A percentile compares a stretch with the other conserved stretches of the same genome.
Conservation (phyloP, 2,113 vertebrate species). For the Myrmecobius fasciatus region DNA sequence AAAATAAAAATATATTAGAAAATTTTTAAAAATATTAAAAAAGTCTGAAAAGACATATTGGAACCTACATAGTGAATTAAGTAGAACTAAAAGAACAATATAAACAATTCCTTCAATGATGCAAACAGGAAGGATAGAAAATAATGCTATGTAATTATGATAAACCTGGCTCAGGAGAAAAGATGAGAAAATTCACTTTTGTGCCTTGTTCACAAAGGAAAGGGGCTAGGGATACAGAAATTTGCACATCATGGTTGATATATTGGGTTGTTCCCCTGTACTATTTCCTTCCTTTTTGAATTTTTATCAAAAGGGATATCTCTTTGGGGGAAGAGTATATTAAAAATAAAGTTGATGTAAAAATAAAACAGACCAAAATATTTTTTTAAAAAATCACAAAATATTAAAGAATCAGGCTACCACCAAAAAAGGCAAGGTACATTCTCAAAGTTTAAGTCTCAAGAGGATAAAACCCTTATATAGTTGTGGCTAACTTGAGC, state of each 20-base stretch:
- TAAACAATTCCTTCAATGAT: neutral
- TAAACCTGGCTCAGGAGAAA: neutral
- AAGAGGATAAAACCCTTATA: neutral
- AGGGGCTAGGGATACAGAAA: neutral
- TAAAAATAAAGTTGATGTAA: neutral
- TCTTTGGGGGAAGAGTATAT: neutral
- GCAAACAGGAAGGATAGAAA: neutral
- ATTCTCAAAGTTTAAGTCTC: neutral
- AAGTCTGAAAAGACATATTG: neutral
- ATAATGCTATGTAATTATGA: neutral
- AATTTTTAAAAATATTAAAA: neutral
- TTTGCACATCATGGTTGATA: neutral
- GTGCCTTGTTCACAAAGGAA: neutral
- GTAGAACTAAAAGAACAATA: neutral
- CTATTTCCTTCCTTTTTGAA: neutral
- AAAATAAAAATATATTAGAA: neutral
- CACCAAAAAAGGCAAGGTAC: neutral
- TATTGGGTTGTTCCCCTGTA: neutral
- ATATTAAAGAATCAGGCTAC: neutral
- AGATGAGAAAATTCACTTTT: neutral
- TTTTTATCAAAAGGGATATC: neutral
- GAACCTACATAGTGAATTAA: neutral
- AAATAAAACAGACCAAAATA: neutral
- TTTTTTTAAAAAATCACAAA: neutral
- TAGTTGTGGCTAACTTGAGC: neutral